Evolutionary conservation across 2,888 invertebrate species (phyloP), one percentile per base, ranked within the genome.

Genomic region (Podotricha telesiphe): DNA sequence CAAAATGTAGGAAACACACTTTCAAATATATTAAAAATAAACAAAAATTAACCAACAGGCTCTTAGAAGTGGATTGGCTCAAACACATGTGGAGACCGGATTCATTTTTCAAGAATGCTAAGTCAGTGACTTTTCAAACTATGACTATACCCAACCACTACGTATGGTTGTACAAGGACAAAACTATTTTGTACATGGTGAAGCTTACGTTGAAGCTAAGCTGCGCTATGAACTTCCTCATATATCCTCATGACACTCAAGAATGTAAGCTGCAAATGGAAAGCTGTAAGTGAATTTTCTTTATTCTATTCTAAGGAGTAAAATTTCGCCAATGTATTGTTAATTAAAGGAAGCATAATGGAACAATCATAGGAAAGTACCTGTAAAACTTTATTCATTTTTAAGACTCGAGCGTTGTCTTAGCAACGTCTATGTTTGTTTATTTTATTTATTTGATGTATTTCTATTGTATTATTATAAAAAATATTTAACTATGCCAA

Each of bases 101-200:
- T 90, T 97, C 98, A 7, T 98, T 97, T 91, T 98, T 98, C 93
- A 98, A 98, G 90, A 98, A 98, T 85, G 98, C 98, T 61, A 98
- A 98, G 88, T 96, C 97, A 0, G 98, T 98, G 1, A 98, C 97
- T 11, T 98, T 98, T 84, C 98, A 98, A 87, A 98, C 98, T 0
- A 98, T 98, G 97, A 98, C 98, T 50, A 97, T 98, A 75, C 98
- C 98, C 0, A 98, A 98, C 91, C 98, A 98, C 86, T 98, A 98
- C 86, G 95, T 98, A 81, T 98, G 98, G 97, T 91, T 98, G 69
- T 97, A 98, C 86, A 97, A 90, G 73, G 91, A 90, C 77, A 90
- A 90, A 77, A 90, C 89, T 0, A 91, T 91, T 20, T 75, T 91
- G 42, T 98, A 98, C 85, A 91, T 91, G 91, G 91, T 97, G 80